phyloP scores from a whole-genome alignment of 2,797 vertebrate genomes.

The Neopelma chrysocephalum region DNA sequence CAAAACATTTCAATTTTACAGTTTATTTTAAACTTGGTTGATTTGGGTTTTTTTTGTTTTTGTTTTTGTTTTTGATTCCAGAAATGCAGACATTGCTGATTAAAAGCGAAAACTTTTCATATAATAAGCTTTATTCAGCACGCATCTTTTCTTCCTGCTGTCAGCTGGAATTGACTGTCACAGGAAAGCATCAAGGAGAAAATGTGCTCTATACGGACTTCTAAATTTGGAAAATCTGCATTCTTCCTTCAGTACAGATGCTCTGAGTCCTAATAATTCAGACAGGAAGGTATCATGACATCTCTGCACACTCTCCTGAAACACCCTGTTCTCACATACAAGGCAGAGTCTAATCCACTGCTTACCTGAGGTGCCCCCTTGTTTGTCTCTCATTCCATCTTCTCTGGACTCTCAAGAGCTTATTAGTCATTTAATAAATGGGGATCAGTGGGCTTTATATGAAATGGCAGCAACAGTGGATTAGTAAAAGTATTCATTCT shows the following conservation, averaged over 20 bases:
- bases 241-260: neutral
- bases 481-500: neutral
- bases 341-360: rapidly evolving
- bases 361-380: neutral
- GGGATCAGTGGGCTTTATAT: neutral
- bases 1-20: neutral
- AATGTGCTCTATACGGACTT: neutral
- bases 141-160: slow-evolving; percentile 29
- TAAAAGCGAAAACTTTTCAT: neutral
- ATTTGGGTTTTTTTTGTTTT: neutral
- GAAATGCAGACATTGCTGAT: neutral
- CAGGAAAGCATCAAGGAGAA: slow-evolving; percentile 4
- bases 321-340: neutral
- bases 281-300: slow-evolving; percentile 13
- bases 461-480: neutral
- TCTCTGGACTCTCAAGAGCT: neutral
- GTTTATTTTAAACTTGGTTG: neutral
- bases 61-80: neutral
- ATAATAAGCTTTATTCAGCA: neutral
- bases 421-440: neutral
- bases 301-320: neutral
- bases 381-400: neutral
- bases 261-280: neutral
- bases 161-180: slow-evolving; percentile 18
- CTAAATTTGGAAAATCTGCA: slow-evolving; percentile 44